Percentiles rank a stretch among this genome's conserved stretches.
phyloP scores from a whole-genome alignment of 2,888 invertebrate species.

The Cyrtodaria siliqua region DNA sequence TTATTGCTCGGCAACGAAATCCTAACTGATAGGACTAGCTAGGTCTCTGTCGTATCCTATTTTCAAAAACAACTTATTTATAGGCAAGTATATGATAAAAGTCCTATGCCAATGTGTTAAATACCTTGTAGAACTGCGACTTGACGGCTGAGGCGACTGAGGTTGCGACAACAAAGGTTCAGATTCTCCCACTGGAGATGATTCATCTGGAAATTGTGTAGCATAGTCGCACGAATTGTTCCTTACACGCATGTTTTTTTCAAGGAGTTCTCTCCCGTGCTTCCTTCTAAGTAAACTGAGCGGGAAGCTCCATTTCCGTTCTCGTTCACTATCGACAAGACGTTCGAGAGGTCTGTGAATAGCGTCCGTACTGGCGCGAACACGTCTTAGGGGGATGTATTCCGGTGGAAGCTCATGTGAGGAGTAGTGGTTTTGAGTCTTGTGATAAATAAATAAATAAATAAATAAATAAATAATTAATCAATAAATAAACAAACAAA shows the following conservation, averaged over 20 bases:
- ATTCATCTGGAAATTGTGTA: constrained; percentile 26
- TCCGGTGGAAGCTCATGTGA: constrained; percentile 51
- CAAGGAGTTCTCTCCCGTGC: constrained; percentile 13
- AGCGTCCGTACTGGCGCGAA: constrained; percentile 41
- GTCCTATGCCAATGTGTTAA: too few relatives aligned
- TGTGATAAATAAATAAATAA: too few relatives aligned
- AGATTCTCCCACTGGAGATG: not conserved
- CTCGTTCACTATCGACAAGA: constrained; percentile 43
- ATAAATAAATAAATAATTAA: too few relatives aligned
- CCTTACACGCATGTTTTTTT: too few relatives aligned
- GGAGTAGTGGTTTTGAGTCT: constrained; percentile 1
- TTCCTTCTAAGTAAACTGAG: constrained; percentile 39
- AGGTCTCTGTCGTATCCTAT: too few relatives aligned
- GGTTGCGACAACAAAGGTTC: not conserved
- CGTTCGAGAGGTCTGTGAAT: constrained; percentile 39
- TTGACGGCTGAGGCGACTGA: not conserved
- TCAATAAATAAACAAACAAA: too few relatives aligned
- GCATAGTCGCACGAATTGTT: constrained; percentile 2
- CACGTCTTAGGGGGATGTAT: constrained; percentile 64
- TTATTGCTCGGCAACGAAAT: too few relatives aligned
- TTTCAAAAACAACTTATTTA: too few relatives aligned
- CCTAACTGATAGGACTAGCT: too few relatives aligned
- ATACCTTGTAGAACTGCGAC: too few relatives aligned
- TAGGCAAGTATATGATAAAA: too few relatives aligned
- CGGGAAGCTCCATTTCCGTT: constrained; percentile 68